Conservation (phyloP, 2,113 vertebrate species). For the Recurvirostra avosetta region DNA sequence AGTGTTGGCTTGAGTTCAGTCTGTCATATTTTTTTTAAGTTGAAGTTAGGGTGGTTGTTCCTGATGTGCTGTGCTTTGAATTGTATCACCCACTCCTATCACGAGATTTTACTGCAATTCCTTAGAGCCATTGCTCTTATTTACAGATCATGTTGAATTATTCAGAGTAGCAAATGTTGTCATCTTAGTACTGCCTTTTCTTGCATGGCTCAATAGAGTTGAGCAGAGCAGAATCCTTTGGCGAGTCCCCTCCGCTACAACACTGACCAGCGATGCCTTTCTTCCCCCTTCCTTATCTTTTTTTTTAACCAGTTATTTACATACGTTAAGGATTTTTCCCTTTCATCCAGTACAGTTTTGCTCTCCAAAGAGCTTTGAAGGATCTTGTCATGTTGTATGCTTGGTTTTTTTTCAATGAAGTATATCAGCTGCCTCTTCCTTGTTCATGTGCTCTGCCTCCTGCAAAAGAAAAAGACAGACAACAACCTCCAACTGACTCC, state of each 20-base stretch:
- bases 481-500: not conserved
- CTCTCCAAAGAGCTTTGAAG: not conserved
- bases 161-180: slow-evolving; percentile 31
- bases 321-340: not conserved
- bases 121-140: slow-evolving; percentile 26
- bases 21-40: not conserved
- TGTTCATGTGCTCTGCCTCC: not conserved
- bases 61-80: not conserved
- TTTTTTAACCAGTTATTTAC: not conserved
- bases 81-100: slow-evolving; percentile 27
- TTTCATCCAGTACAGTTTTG: not conserved
- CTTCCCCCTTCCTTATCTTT: not conserved
- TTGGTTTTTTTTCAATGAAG: not conserved
- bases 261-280: not conserved
- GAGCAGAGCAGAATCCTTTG: not conserved
- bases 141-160: slow-evolving; percentile 42
- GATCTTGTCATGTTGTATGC: not conserved
- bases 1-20: not conserved
- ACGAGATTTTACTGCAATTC: slow-evolving; percentile 35
- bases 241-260: not conserved
- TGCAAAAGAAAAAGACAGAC: not conserved
- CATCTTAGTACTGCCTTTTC: not conserved
- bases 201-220: not conserved
- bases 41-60: not conserved
- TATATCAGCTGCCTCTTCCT: not conserved